Percentiles rank a stretch among this genome's conserved stretches.
These are phyloP conservation scores for Camelus dromedarius DNA, from an alignment of 2,113 vertebrate genomes.

Conservation along the genomic window DNA sequence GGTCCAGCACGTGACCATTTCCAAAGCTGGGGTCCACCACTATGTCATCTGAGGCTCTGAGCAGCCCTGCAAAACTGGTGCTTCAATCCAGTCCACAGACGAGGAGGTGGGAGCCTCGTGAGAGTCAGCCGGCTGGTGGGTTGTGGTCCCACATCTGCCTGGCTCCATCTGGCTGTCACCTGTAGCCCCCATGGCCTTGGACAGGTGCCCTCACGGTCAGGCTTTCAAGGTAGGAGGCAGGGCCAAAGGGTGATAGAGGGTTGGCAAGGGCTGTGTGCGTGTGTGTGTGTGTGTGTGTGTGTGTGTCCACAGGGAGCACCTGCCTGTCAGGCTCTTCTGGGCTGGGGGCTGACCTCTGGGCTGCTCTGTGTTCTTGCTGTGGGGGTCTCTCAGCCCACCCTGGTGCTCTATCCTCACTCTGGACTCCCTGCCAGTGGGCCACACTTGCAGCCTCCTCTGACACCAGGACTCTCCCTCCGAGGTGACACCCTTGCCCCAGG, in stretches of 20 bases:
- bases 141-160: not conserved
- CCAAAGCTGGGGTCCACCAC: not conserved
- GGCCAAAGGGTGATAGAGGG: not conserved
- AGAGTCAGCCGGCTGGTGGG: not conserved
- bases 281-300: too few relatives aligned
- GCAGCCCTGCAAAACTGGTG: not conserved
- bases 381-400: too few relatives aligned
- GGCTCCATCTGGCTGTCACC: too few relatives aligned
- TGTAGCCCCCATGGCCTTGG: not conserved
- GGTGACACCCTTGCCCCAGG: too few relatives aligned
- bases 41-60: rapidly evolving
- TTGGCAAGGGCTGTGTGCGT: not conserved
- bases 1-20: not conserved
- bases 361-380: not conserved
- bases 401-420: not conserved
- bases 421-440: not conserved
- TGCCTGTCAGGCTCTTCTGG: not conserved
- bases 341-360: not conserved
- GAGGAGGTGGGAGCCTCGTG: not conserved
- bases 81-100: not conserved
- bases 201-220: not conserved
- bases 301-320: not conserved
- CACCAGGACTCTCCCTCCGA: too few relatives aligned
- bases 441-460: rapidly evolving
- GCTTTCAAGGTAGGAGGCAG: not conserved